Evolutionary conservation across 1,140 invertebrate genomes (phyloP).

Genomic region (Marisa cornuarietis): DNA sequence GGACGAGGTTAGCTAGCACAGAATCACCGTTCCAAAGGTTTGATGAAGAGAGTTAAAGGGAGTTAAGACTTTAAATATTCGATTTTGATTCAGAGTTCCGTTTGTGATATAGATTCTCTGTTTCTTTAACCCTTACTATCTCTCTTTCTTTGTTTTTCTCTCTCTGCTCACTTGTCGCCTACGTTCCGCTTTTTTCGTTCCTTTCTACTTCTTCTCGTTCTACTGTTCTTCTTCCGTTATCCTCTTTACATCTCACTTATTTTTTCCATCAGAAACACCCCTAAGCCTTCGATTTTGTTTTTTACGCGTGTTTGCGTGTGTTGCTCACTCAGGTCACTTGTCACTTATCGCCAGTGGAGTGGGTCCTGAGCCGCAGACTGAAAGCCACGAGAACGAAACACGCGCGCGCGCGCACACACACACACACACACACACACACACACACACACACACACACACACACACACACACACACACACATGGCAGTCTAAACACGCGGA

Average conservation of each 20-base stretch:
- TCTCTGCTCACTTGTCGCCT: not conserved
- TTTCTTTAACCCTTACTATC: not conserved
- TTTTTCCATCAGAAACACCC: not conserved
- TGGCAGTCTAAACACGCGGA: too few relatives aligned
- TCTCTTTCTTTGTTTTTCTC: not conserved
- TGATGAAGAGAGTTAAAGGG: too few relatives aligned
- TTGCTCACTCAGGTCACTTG: not conserved
- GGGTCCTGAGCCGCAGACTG: too few relatives aligned
- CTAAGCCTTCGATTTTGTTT: not conserved
- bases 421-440: slow-evolving; percentile 10
- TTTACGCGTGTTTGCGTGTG: not conserved
- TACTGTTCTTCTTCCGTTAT: not conserved
- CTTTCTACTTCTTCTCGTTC: too few relatives aligned
- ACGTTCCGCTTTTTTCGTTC: too few relatives aligned
- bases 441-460: slow-evolving; percentile 3
- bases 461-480: not conserved
- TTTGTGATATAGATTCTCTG: too few relatives aligned
- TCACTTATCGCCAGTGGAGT: not conserved
- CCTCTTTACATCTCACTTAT: not conserved
- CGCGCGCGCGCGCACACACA: not conserved
- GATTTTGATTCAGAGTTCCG: too few relatives aligned
- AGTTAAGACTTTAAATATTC: too few relatives aligned
- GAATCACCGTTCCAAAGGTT: too few relatives aligned
- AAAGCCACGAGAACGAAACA: too few relatives aligned
- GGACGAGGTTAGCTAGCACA: too few relatives aligned